Conservation (phyloP, 1,140 invertebrate genomes). For the Zaprionus ornatus region DNA sequence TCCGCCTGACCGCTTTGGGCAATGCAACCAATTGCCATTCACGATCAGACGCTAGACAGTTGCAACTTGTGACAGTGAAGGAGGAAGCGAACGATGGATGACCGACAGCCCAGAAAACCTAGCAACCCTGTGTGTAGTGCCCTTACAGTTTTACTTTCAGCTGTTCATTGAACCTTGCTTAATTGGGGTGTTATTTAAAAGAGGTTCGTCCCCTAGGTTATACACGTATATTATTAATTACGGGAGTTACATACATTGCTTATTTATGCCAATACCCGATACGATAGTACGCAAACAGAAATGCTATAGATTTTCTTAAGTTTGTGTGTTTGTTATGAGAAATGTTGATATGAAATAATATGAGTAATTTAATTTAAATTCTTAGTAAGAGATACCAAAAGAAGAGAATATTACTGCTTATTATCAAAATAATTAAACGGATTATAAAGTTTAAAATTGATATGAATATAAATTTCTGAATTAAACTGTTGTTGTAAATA, state of each 20-base stretch:
- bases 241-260: not conserved
- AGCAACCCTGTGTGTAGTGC: conserved; percentile 63
- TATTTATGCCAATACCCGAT: too few species aligned
- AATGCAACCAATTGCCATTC: conserved; percentile 36
- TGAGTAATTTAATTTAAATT: too few species aligned
- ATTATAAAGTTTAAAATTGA: not conserved
- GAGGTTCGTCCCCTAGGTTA: conserved; percentile 9
- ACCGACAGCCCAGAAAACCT: conserved; percentile 26
- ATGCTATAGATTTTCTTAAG: too few species aligned
- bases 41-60: conserved; percentile 10
- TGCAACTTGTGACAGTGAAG: not conserved
- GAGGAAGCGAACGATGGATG: conserved; percentile 26
- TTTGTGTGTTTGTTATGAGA: too few species aligned
- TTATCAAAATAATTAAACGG: too few species aligned
- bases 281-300: too few species aligned
- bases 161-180: conserved; percentile 68
- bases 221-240: conserved; percentile 3
- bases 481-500: not conserved
- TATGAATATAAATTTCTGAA: not conserved
- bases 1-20: conserved; percentile 39
- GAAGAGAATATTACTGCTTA: too few species aligned
- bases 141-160: conserved; percentile 44
- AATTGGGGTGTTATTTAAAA: conserved; percentile 47
- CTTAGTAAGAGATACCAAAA: too few species aligned
- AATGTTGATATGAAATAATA: too few species aligned